Conservation (phyloP, 2,797 vertebrate genomes). For the Acanthurus leucopareius region DNA sequence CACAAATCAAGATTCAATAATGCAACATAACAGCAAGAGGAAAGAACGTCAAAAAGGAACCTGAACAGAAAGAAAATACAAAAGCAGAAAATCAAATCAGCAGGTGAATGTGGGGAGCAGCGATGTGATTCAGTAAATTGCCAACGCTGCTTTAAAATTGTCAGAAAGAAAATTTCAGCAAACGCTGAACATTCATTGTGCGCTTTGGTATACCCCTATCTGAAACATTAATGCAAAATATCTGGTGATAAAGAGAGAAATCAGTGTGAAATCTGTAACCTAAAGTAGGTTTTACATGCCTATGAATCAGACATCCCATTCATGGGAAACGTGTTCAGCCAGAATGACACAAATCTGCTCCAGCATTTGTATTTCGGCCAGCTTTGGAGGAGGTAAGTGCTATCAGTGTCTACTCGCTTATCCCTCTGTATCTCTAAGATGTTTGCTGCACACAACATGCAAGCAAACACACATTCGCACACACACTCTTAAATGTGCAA, state of each 20-base stretch:
- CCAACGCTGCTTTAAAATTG: slow-evolving; percentile 33
- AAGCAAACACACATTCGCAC: slow-evolving; percentile 55
- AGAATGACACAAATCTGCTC: slow-evolving; percentile 51
- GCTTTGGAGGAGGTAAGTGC: slow-evolving; percentile 69
- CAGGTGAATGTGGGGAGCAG: slow-evolving; percentile 36
- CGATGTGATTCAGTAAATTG: slow-evolving; percentile 41
- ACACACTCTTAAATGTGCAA: slow-evolving; percentile 62
- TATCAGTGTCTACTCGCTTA: slow-evolving; percentile 65
- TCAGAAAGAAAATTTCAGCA: slow-evolving; percentile 31
- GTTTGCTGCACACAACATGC: slow-evolving; percentile 62
- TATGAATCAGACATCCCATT: slow-evolving; percentile 58
- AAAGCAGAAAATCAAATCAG: slow-evolving; percentile 45
- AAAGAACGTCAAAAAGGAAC: slow-evolving; percentile 32
- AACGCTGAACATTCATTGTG: slow-evolving; percentile 16
- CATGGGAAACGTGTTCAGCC: slow-evolving; percentile 36
- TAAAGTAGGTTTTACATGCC: slow-evolving; percentile 30
- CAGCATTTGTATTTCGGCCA: slow-evolving; percentile 70
- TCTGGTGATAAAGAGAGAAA: slow-evolving; percentile 17
- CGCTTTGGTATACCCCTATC: slow-evolving; percentile 18
- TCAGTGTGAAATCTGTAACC: slow-evolving; percentile 18
- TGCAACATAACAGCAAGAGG: slow-evolving; percentile 2
- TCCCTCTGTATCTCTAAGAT: slow-evolving; percentile 64
- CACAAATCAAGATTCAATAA: slow-evolving; percentile 31
- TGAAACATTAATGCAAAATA: slow-evolving; percentile 20
- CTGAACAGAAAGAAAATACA: slow-evolving; percentile 33